These are phyloP conservation scores for Edolisoma coerulescens DNA, from an alignment of 2,113 vertebrate genomes.

Conservation along the genomic window DNA sequence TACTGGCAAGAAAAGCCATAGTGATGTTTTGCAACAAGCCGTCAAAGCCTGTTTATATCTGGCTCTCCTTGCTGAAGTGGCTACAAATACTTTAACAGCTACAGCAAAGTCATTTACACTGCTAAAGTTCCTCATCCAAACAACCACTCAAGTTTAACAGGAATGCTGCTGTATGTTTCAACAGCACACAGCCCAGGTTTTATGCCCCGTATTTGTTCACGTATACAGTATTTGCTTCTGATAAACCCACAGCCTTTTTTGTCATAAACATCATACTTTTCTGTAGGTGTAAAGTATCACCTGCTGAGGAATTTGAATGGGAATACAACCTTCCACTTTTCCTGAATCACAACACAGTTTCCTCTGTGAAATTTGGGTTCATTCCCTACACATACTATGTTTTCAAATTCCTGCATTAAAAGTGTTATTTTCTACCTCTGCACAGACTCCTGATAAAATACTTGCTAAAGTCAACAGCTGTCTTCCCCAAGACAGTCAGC, in stretches of 20 bases:
- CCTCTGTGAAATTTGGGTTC: background rate
- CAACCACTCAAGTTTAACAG: background rate
- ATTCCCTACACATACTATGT: background rate
- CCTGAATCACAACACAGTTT: background rate
- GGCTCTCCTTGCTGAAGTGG: background rate
- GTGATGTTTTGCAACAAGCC: background rate
- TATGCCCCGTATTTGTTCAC: background rate
- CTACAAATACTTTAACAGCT: background rate
- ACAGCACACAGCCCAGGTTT: background rate
- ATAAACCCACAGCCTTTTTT: background rate
- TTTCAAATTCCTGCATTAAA: background rate
- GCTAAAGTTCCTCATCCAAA: background rate
- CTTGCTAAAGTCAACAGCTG: background rate
- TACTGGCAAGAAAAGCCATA: background rate
- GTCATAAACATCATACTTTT: background rate
- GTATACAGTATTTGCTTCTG: background rate
- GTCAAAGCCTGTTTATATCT: background rate
- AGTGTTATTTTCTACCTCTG: background rate
- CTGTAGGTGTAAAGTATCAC: background rate
- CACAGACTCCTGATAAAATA: background rate
- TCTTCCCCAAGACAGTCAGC: background rate
- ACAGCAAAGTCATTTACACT: background rate
- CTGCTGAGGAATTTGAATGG: background rate
- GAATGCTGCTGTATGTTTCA: background rate
- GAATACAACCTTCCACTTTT: background rate